Percentiles rank a stretch among this genome's conserved stretches.
phyloP scores from a whole-genome alignment of 2,888 invertebrate species.

The Stenichneumon culpator region DNA sequence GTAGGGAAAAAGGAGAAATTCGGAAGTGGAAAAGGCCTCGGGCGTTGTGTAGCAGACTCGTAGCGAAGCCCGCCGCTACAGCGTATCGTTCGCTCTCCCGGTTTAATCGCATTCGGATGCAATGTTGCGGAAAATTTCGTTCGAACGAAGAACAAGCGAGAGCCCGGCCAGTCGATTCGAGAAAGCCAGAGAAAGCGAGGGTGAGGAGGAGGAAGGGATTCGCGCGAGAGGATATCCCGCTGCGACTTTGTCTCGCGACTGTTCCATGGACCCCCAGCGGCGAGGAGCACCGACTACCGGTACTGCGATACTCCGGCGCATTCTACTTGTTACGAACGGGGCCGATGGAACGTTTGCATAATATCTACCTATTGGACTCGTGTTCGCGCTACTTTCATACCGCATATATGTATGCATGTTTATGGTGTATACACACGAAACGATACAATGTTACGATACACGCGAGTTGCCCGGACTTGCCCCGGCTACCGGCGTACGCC shows the following conservation, averaged over 20 bases:
- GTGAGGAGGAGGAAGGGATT: conserved; percentile 60
- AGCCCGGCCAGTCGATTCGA: background rate
- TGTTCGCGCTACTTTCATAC: conserved; percentile 47
- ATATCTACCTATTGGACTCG: conserved; percentile 52
- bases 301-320: conserved; percentile 24
- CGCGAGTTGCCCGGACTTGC: conserved; percentile 17
- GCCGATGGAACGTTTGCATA: conserved; percentile 55
- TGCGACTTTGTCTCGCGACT: conserved; percentile 82
- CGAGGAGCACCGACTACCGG: conserved; percentile 37
- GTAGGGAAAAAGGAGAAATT: conserved; percentile 42
- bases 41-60: conserved; percentile 60
- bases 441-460: conserved; percentile 30
- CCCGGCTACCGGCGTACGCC: conserved; percentile 32
- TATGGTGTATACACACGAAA: background rate
- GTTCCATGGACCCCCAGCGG: conserved; percentile 60
- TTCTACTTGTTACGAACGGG: conserved; percentile 36
- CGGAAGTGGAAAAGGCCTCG: conserved; percentile 64
- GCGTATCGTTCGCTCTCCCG: conserved; percentile 79
- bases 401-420: background rate
- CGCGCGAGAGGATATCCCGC: conserved; percentile 76
- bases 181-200: conserved; percentile 23
- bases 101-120: conserved; percentile 86
- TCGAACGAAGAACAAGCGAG: conserved; percentile 75
- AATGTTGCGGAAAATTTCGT: conserved; percentile 87
- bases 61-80: conserved; percentile 47